Conservation (phyloP, 2,113 vertebrate genomes). For the Atlantisia rogersi region DNA sequence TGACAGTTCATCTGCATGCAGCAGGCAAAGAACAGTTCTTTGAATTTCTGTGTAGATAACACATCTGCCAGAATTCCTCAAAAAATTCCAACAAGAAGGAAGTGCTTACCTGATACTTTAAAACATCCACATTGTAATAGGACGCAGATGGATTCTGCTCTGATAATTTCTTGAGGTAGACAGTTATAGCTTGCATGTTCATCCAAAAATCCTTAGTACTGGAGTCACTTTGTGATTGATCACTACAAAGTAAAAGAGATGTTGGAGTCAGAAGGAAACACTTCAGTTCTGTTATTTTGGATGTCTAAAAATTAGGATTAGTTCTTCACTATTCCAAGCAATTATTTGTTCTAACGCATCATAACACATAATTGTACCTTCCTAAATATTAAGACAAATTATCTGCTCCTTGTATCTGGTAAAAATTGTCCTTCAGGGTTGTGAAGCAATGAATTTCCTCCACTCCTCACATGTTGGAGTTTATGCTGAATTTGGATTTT, state of each 20-base stretch:
- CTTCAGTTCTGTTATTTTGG: not conserved
- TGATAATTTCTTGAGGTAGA: conserved; percentile 95
- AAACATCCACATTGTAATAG: conserved; percentile 96
- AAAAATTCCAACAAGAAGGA: not conserved
- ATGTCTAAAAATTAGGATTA: not conserved
- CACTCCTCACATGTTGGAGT: not conserved
- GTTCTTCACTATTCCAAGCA: not conserved
- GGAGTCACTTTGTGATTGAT: conserved; percentile 91
- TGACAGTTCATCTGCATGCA: not conserved
- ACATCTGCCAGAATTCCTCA: not conserved
- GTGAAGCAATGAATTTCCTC: not conserved
- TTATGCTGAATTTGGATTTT: not conserved
- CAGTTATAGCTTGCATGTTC: conserved; percentile 96
- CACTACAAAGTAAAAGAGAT: conserved; percentile 74
- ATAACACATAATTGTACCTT: not conserved
- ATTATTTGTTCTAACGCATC: not conserved
- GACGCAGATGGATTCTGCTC: conserved; percentile 95
- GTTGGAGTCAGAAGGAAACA: not conserved
- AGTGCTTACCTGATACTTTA: conserved; percentile 95
- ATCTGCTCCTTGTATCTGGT: not conserved
- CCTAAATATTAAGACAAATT: not conserved
- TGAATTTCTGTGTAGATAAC: not conserved
- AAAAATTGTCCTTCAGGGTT: not conserved
- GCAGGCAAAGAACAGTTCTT: not conserved
- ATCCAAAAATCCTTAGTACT: conserved; percentile 95